Evolutionary conservation across 2,797 vertebrate species (phyloP), one percentile per base, ranked within the genome.

Genomic region (Enoplosus armatus): DNA sequence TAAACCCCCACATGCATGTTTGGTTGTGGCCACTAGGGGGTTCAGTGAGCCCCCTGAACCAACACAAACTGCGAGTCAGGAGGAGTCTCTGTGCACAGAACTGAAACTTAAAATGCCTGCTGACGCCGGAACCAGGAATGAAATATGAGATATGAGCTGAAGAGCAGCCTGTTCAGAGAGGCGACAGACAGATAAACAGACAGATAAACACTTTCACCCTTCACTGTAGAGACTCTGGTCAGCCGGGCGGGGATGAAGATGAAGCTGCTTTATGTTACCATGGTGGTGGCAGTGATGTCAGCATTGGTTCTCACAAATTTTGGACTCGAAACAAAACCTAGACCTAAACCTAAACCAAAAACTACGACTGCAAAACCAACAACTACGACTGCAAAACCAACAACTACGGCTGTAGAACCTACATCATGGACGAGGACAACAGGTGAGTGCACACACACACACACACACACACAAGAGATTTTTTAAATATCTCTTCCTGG

Each of bases 71-170:
- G n/a, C n/a, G n/a, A n/a, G n/a, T n/a, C n/a, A n/a, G n/a, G n/a
- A n/a, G n/a, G n/a, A n/a, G n/a, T n/a, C n/a, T n/a, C n/a, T n/a
- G n/a, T n/a, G n/a, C 2, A 31, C 31, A 24, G 63, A 82, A 65
- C 43, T 18, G 50, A 77, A 77, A 77, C 62, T 31, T 58, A 66
- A 59, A 56, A 35, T 22, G 1, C 1, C 62, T 27, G 27, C 33
- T 51, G 72, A 63, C 0, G 22, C 27, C 22, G 37, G 4, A 68
- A 75, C 11, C 27, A 59, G 54, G 77, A 77, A 83, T 20, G 27
- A 82, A 51, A 63, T n/a, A n/a, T n/a, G n/a, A n/a, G n/a, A n/a
- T n/a, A n/a, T n/a, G n/a, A 51, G 39, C 8, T 45, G 27, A 15
- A 10, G 37, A 15, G 16, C 22, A 62, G n/a, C 31, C 29, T n/a